Conservation (phyloP, 2,888 invertebrate species). For the Megalurothrips usitatus region DNA sequence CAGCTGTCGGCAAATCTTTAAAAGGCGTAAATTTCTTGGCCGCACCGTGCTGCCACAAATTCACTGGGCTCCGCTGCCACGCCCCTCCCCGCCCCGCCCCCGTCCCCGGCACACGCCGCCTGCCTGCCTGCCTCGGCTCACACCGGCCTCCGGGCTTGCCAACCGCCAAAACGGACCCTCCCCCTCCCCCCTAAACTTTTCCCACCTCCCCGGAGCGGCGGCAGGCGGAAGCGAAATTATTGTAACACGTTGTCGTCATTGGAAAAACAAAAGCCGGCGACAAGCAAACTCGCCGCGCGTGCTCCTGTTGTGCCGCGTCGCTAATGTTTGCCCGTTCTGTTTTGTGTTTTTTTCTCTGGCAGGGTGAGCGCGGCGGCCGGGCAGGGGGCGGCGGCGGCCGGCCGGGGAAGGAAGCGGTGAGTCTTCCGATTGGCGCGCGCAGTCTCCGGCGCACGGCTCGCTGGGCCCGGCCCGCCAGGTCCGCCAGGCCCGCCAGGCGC, state of each 20-base stretch:
- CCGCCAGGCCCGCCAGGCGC: too few relatives aligned
- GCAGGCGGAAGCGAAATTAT: too few relatives aligned
- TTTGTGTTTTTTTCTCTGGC: neutral
- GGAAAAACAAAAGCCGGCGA: too few relatives aligned
- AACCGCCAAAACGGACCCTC: too few relatives aligned
- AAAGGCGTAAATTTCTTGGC: conserved; percentile 20
- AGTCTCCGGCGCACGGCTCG: neutral
- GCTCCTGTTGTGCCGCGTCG: neutral
- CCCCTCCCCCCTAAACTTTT: neutral
- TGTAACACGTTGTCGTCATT: too few relatives aligned
- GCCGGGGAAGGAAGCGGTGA: neutral
- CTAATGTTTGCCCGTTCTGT: neutral
- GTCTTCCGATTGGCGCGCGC: too few relatives aligned
- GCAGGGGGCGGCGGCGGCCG: neutral
- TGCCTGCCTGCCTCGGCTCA: neutral
- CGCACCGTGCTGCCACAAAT: neutral
- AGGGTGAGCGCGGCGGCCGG: neutral
- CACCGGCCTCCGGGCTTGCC: neutral
- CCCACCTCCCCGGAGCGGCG: too few relatives aligned
- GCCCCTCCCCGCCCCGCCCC: neutral
- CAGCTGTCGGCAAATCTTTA: conserved; percentile 16
- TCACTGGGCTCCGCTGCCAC: neutral
- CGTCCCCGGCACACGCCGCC: neutral
- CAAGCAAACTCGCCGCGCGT: too few relatives aligned
- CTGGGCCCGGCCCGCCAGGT: neutral